These are phyloP conservation scores for Drosophila yooni DNA, from an alignment of 2,888 invertebrate genomes.

Conservation along the genomic window DNA sequence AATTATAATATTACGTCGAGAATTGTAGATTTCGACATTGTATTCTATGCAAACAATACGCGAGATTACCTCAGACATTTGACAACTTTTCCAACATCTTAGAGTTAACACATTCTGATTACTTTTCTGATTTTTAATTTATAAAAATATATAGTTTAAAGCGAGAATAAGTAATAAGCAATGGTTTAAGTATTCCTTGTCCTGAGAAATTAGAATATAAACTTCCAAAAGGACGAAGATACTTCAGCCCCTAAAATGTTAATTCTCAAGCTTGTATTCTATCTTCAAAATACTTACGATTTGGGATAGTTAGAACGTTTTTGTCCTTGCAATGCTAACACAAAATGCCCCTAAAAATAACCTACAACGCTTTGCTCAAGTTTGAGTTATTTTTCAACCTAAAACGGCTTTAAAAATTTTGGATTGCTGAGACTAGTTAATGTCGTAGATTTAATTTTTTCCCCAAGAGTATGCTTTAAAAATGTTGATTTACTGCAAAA, in stretches of 20 bases:
- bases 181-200: neutral
- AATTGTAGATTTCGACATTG: neutral
- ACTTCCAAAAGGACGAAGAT: neutral
- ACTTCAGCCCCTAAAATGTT: neutral
- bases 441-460: neutral
- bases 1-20: conserved; percentile 14
- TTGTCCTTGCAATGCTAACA: neutral
- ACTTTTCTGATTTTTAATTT: neutral
- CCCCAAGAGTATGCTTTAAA: neutral
- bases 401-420: too few relatives aligned
- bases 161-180: neutral
- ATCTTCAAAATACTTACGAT: too few relatives aligned
- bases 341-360: too few relatives aligned
- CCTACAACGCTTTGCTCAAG: too few relatives aligned
- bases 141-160: conserved; percentile 6
- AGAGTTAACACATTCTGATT: conserved; percentile 1
- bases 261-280: neutral
- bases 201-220: neutral
- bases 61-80: neutral
- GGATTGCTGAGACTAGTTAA: neutral
- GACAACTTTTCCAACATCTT: neutral
- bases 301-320: too few relatives aligned
- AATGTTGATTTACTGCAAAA: neutral
- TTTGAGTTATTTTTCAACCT: neutral
- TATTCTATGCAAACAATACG: neutral